Conservation (phyloP, 2,797 vertebrate genomes). For the Pygocentrus nattereri region DNA sequence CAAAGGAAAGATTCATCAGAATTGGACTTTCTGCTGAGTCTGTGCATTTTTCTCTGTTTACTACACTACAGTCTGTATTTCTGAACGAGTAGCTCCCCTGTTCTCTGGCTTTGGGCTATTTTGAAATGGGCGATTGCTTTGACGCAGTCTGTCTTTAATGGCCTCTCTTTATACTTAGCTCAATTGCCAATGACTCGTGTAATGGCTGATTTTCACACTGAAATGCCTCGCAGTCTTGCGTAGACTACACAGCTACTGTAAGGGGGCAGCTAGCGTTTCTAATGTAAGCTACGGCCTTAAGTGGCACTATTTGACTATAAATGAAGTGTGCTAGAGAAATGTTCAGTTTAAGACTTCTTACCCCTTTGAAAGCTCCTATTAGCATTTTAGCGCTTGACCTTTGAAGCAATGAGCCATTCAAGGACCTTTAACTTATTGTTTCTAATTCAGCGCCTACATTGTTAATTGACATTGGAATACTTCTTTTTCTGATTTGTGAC, state of each 20-base stretch:
- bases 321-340: slow-evolving; percentile 15
- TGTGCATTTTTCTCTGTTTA: background rate
- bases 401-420: background rate
- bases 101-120: slow-evolving; percentile 60
- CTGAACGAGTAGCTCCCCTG: slow-evolving; percentile 40
- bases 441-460: background rate
- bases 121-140: slow-evolving; percentile 71
- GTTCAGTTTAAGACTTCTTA: background rate
- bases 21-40: background rate
- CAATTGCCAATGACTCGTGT: slow-evolving; percentile 66
- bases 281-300: slow-evolving; percentile 6
- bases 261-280: slow-evolving; percentile 4
- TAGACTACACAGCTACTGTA: slow-evolving; percentile 25
- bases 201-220: slow-evolving; percentile 72
- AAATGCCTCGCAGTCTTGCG: slow-evolving; percentile 63
- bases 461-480: background rate
- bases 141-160: slow-evolving; percentile 65
- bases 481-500: background rate
- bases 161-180: slow-evolving; percentile 49
- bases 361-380: background rate
- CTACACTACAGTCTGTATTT: background rate
- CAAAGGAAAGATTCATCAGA: background rate
- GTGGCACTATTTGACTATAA: slow-evolving; percentile 17
- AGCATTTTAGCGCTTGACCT: slow-evolving; percentile 11
- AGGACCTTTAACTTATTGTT: background rate